Base-by-base conservation (phyloP, 2,797 vertebrate species). In the Sebastes minor region DNA sequence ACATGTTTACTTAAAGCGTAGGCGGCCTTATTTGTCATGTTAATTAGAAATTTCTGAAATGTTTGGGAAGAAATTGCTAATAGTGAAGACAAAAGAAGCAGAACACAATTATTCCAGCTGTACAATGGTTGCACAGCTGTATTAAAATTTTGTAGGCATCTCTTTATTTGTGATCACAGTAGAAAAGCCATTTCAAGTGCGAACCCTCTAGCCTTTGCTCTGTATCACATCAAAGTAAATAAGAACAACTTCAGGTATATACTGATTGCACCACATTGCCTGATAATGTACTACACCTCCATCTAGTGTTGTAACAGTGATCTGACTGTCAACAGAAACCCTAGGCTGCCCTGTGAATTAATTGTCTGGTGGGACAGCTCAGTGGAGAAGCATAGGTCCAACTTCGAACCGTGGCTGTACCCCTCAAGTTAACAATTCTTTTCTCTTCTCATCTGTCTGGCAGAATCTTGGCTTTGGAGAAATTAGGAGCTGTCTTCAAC, bases 391-490 rank as follows among this genome's bases (percentile, higher is more conserved):
- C 8, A 8, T 59, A 23, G 35, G 25, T 67, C 9, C 2, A n/a
- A 60, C 23, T 9, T 53, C 14, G 10, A 18, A 62, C 10, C 18
- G 62, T 16, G 10, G 30, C 13, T 11, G 8, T 13, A 6, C 8
- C 52, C 12, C 18, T 64, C 7, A 4, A 2, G 2, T 46, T 30
- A 2, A 38, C 22, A 27, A 30, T 38, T 38, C 1, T 38, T 65
- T 49, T 86, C 5, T 32, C 5, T 4, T 16, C 3, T 73, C 8
- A 1, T 61, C 52, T 66, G 53, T 67, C 38, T 30, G 9, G 0
- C 85, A 99, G 98, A 91, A 99, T 99, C 94, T 95, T 99, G 96
- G 99, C 98, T 0, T 88, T 99, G 92, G 98, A 99, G 95, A 99
- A 99, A 88, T 94, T 99, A 23, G 99, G 98, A 13, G 99, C 99